A percentile compares a stretch with the other conserved stretches of the same genome.
These are phyloP conservation scores for Melanotaenia nigrans DNA, from an alignment of 2,797 vertebrate genomes.

Conservation along the genomic window DNA sequence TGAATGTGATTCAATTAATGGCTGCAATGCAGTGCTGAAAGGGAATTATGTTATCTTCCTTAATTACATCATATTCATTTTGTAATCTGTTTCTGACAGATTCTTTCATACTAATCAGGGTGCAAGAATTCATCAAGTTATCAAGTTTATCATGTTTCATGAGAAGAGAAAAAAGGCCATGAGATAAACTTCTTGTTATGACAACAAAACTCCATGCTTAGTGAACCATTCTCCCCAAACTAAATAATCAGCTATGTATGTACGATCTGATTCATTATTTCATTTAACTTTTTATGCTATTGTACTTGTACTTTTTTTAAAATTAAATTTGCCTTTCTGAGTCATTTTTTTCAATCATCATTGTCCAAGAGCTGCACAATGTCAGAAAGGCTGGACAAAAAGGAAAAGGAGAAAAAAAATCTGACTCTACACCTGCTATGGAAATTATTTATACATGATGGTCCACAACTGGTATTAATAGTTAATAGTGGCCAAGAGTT, in stretches of 20 bases:
- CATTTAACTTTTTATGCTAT: constrained; percentile 4
- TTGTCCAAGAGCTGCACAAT: constrained; percentile 17
- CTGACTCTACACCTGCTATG: neutral
- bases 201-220: neutral
- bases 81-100: neutral
- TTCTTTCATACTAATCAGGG: neutral
- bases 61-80: neutral
- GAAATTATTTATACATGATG: constrained; percentile 3
- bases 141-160: neutral
- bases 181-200: neutral
- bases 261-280: constrained; percentile 6
- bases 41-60: neutral
- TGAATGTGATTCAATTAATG: constrained; percentile 1
- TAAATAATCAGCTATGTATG: neutral
- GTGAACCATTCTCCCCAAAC: neutral
- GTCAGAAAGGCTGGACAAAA: neutral
- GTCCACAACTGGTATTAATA: neutral
- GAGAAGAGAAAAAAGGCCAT: neutral
- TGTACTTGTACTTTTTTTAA: neutral
- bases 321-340: constrained; percentile 6
- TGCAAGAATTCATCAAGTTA: constrained; percentile 1
- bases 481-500: neutral
- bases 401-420: neutral
- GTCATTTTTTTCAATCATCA: constrained; percentile 4
- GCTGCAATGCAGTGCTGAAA: neutral